Base-by-base conservation (phyloP, 23 tunicate species). In the Aplidium turbinatum region DNA sequence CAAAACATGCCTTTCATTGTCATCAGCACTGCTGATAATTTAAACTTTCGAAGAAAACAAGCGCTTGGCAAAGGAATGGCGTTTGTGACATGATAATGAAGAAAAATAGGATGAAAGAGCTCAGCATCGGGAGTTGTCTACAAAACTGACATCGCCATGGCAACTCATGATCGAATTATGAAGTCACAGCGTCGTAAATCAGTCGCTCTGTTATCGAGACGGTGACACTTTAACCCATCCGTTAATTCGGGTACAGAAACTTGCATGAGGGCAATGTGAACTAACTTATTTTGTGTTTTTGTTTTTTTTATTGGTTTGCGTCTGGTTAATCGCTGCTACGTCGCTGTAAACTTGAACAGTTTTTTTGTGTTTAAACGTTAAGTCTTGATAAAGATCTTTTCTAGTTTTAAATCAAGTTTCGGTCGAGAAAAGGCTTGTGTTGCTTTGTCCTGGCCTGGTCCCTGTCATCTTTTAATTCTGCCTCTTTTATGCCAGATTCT, bases 131-230 rank as follows among this genome's bases (percentile, higher is more conserved):
- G n/a, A n/a, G n/a, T n/a, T n/a, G n/a, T n/a, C n/a, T n/a, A n/a
- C n/a, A n/a, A n/a, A n/a, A n/a, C n/a, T 42, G 50, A 70, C 58
- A 26, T 25, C 16, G 76, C 35, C 76, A 70, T 26, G 23, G 58
- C 16, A 70, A 70, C 58, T n/a, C 26, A 28, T 70, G 76, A 70
- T 70, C 30, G 20, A 70, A 70, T 70, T 47, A 70, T 70, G 58
- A 70, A 58, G 76, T 70, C 76, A 70, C 11, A 47, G 28, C 26
- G 58, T 22, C 24, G 26, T 47, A 26, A 48, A 47, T 70, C 58
- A 70, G 76, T 70, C 76, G 76, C 76, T 70, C 29, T 66, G 67
- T 60, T 65, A 65, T 65, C 72, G 36, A 48, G 38, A 48, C 20
- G 27, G 9, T 65, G 72, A 60, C 67, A 60, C 30, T n/a, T 38